Percentiles rank a stretch among this genome's conserved stretches.
Evolutionary conservation across 2,113 vertebrate genomes (phyloP).

Genomic region (Nycticryphes semicollaris): DNA sequence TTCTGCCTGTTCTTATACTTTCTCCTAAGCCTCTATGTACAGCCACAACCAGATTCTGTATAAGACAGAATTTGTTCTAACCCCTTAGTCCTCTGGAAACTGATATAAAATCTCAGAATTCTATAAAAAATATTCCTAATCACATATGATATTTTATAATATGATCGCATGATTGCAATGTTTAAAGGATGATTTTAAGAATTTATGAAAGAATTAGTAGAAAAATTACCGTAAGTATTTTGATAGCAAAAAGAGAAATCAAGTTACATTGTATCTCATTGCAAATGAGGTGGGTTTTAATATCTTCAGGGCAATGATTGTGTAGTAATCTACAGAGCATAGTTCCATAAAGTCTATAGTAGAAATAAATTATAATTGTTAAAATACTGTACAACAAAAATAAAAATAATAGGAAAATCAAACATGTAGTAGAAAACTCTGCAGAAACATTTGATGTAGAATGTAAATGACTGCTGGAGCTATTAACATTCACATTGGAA

Average conservation of each 20-base stretch:
- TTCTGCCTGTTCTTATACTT: not conserved
- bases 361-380: not conserved
- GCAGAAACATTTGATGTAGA: not conserved
- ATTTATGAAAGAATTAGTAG: not conserved
- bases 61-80: not conserved
- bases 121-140: not conserved
- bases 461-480: not conserved
- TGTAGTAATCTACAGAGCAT: not conserved
- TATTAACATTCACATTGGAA: not conserved
- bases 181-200: not conserved
- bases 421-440: not conserved
- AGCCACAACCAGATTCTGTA: not conserved
- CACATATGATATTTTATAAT: not conserved
- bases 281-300: not conserved
- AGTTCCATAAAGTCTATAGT: not conserved
- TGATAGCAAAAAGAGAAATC: not conserved
- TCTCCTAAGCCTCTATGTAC: not conserved
- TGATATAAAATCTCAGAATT: not conserved
- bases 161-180: not conserved
- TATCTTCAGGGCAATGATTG: not conserved
- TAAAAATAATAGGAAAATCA: not conserved
- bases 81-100: not conserved
- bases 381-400: not conserved
- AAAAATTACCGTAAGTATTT: not conserved
- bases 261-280: not conserved